These are phyloP conservation scores for Cactoblastis cactorum DNA, from an alignment of 2,888 invertebrate genomes.

Conservation along the genomic window DNA sequence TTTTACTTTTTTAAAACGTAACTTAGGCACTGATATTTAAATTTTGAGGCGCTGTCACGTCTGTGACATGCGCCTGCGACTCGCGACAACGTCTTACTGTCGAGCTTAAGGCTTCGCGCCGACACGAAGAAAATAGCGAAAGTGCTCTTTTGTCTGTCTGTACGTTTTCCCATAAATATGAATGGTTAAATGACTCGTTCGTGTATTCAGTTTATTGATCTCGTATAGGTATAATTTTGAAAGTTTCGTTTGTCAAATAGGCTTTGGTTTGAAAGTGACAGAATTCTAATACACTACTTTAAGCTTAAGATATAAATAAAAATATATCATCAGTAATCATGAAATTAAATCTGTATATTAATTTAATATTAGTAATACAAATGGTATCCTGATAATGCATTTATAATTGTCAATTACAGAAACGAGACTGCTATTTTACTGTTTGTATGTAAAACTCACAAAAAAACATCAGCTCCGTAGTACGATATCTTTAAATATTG, in stretches of 20 bases:
- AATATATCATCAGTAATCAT: no score
- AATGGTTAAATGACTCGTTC: conserved; percentile 37
- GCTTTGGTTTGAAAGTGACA: not conserved
- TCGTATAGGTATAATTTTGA: conserved; percentile 9
- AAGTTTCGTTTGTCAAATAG: conserved; percentile 6
- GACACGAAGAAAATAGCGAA: conserved; percentile 56
- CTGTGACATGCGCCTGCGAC: conserved; percentile 39
- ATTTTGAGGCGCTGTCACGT: not conserved
- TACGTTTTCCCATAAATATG: conserved; percentile 35
- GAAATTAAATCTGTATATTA: no score
- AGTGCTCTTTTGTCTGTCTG: conserved; percentile 39
- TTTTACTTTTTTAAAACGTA: not conserved
- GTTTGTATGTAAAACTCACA: no score
- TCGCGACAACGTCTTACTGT: conserved; percentile 46
- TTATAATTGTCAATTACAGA: no score
- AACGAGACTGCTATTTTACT: no score
- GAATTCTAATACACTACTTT: no score
- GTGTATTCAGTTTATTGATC: conserved; percentile 27
- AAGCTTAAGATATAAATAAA: no score
- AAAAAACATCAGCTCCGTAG: no score
- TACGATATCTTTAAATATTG: no score
- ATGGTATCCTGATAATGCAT: no score
- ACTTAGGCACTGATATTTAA: not conserved
- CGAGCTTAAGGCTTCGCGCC: conserved; percentile 53
- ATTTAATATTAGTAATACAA: no score